Evolutionary conservation across 2,113 vertebrate species (phyloP).

Genomic region (Nyctereutes procyonoides): DNA sequence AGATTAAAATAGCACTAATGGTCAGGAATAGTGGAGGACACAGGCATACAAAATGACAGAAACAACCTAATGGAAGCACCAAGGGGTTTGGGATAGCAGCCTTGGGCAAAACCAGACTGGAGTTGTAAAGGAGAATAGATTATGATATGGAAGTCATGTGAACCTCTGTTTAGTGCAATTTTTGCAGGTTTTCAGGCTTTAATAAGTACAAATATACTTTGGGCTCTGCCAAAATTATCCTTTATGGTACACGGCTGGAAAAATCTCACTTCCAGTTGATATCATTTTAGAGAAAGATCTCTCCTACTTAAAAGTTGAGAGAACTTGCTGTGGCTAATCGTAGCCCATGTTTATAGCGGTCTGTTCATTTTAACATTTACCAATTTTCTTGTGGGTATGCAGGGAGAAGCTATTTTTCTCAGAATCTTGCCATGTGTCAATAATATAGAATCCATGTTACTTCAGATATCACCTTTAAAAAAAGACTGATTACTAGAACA

Average conservation of each 20-base stretch:
- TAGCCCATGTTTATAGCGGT: not conserved
- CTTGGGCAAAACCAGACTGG: not conserved
- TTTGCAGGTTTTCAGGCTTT: not conserved
- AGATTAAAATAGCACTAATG: not conserved
- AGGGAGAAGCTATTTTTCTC: not conserved
- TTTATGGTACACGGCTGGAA: not conserved
- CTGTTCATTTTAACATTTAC: constrained; percentile 24
- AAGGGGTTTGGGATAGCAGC: not conserved
- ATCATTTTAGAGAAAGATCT: constrained; percentile 31
- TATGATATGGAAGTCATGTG: not conserved
- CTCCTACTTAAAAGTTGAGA: not conserved
- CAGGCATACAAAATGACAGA: not conserved
- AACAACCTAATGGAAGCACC: not conserved
- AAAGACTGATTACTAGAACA: not conserved
- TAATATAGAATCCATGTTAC: not conserved
- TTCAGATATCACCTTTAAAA: not conserved
- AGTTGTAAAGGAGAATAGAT: not conserved
- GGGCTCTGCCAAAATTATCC: not conserved
- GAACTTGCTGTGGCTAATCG: not conserved
- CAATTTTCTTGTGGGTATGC: not conserved
- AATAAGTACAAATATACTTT: not conserved
- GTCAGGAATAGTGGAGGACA: not conserved
- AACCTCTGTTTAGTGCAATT: not conserved
- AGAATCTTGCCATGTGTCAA: not conserved
- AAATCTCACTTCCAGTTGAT: not conserved